Conservation (phyloP, 2,113 vertebrate species). For the Saimiri boliviensis region DNA sequence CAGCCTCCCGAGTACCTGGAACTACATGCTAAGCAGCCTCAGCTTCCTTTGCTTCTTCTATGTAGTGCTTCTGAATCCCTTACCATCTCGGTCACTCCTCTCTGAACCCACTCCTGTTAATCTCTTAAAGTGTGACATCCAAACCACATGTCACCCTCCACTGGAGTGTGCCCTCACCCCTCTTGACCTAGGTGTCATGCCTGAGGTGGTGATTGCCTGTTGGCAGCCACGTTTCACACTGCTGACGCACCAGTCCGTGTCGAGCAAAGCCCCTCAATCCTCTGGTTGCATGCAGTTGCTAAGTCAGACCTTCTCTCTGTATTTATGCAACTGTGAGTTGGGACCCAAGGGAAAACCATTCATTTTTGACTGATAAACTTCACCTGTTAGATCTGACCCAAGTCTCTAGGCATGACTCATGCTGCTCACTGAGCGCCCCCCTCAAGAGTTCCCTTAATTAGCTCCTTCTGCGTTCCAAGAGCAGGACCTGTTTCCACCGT, state of each 20-base stretch:
- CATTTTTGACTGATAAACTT: constrained; percentile 1
- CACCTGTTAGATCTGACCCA: neutral
- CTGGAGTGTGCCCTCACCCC: constrained; percentile 11
- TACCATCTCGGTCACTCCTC: neutral
- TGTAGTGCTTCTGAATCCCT: neutral
- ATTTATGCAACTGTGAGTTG: constrained; percentile 1
- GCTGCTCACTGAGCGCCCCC: neutral
- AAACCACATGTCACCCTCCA: neutral
- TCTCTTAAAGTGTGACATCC: constrained; percentile 35
- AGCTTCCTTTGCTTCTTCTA: neutral
- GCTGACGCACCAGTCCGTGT: constrained; percentile 10
- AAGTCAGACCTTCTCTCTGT: constrained; percentile 26
- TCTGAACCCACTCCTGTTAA: constrained; percentile 33
- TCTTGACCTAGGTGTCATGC: constrained; percentile 51
- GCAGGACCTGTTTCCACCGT: neutral
- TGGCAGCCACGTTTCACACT: neutral
- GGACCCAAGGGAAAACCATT: neutral
- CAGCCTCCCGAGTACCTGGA: too few species aligned
- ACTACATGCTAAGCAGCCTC: neutral
- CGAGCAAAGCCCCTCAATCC: constrained; percentile 38
- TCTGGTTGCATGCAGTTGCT: constrained; percentile 11
- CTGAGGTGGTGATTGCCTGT: neutral
- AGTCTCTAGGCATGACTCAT: neutral
- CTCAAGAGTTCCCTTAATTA: neutral
- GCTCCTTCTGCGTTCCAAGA: neutral